Evolutionary conservation across 2,797 vertebrate species (phyloP).

Genomic region (Cheirogaleus major): DNA sequence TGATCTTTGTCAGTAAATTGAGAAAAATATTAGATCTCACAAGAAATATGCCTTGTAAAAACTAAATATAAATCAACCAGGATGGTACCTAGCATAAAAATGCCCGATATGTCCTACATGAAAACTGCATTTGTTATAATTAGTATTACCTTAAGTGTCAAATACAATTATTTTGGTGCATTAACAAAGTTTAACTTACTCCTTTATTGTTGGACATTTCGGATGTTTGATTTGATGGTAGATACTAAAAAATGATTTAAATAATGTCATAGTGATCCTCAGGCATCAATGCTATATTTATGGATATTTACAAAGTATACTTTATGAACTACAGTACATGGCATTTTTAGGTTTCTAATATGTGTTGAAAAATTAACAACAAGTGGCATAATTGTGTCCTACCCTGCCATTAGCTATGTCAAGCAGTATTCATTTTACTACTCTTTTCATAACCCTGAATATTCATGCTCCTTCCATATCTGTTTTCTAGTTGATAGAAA

Average conservation of each 20-base stretch:
- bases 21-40: not conserved
- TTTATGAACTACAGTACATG: not conserved
- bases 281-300: not conserved
- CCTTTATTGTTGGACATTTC: not conserved
- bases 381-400: not conserved
- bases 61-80: not conserved
- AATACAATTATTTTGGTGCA: not conserved
- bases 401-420: not conserved
- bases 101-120: not conserved
- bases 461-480: slow-evolving; percentile 13
- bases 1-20: not conserved
- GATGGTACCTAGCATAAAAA: not conserved
- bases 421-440: not conserved
- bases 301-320: not conserved
- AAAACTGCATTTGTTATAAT: slow-evolving; percentile 9
- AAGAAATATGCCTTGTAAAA: slow-evolving; percentile 34
- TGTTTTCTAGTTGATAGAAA: slow-evolving; percentile 38
- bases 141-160: not conserved
- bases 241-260: not conserved
- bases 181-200: not conserved
- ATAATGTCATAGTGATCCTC: not conserved
- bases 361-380: slow-evolving; percentile 7
- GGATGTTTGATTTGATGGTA: not conserved
- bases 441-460: not conserved
- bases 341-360: not conserved